phyloP scores from a whole-genome alignment of 1,140 invertebrate genomes.

The Rhynchophorus ferrugineus region DNA sequence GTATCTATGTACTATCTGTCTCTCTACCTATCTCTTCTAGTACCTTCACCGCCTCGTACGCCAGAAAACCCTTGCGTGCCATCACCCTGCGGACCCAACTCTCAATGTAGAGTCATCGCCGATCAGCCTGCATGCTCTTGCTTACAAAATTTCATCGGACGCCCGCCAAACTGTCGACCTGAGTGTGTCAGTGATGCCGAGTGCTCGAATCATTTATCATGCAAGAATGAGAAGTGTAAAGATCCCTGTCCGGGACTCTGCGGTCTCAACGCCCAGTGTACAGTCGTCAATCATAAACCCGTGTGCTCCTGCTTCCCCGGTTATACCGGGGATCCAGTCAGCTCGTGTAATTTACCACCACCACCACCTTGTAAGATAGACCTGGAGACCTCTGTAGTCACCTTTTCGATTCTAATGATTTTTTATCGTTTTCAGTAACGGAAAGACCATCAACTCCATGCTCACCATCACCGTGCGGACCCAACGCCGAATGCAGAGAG shows the following conservation, averaged over 20 bases:
- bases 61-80: constrained; percentile 58
- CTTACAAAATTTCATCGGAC: constrained; percentile 62
- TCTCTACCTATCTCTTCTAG: constrained; percentile 29
- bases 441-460: constrained; percentile 47
- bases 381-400: neutral
- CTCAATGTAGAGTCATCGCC: constrained; percentile 64
- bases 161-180: constrained; percentile 70
- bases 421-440: constrained; percentile 32
- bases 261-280: constrained; percentile 63
- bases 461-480: constrained; percentile 70
- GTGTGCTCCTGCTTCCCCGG: constrained; percentile 63
- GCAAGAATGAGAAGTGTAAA: constrained; percentile 68
- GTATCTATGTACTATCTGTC: constrained; percentile 14
- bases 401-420: neutral
- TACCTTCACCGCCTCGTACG: constrained; percentile 34
- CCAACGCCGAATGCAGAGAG: constrained; percentile 70
- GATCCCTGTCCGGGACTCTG: constrained; percentile 75
- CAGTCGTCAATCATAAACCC: constrained; percentile 68
- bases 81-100: constrained; percentile 71
- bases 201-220: constrained; percentile 65
- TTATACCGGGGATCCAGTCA: constrained; percentile 69
- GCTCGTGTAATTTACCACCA: constrained; percentile 45
- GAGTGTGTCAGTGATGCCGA: constrained; percentile 69
- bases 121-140: constrained; percentile 68
- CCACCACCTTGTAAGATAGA: constrained; percentile 44